phyloP scores from a whole-genome alignment of 2,797 vertebrate species.

The Tiaroga cobitis region DNA sequence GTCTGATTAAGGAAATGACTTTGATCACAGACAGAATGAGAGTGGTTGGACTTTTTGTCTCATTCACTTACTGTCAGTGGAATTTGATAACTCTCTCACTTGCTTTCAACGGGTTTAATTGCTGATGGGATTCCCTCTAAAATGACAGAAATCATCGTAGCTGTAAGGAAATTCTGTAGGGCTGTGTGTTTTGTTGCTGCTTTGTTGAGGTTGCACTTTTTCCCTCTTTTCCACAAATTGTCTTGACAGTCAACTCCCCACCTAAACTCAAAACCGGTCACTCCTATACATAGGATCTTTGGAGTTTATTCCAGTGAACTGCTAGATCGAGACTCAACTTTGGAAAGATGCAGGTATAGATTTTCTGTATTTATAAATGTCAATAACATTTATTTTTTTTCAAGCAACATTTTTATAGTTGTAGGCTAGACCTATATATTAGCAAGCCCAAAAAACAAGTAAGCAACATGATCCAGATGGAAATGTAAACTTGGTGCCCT shows the following conservation, averaged over 20 bases:
- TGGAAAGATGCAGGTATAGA: neutral
- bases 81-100: conserved; percentile 19
- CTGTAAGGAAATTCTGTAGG: neutral
- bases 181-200: conserved; percentile 6
- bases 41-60: conserved; percentile 11
- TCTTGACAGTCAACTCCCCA: conserved; percentile 12
- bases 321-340: neutral
- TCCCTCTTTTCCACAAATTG: conserved; percentile 8
- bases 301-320: neutral
- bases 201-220: conserved; percentile 39
- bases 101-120: conserved; percentile 25
- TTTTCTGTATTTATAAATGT: neutral
- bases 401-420: neutral
- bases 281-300: neutral
- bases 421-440: neutral
- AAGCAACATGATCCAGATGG: neutral
- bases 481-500: neutral
- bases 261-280: conserved; percentile 9
- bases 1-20: conserved; percentile 39
- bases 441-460: neutral
- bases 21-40: conserved; percentile 24
- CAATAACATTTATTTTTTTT: too few species aligned
- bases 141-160: conserved; percentile 7
- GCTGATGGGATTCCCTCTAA: neutral
- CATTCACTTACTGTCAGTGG: conserved; percentile 17